Conservation (phyloP, 92 coral and sea anemone species). For the Pocillopora meandrina region DNA sequence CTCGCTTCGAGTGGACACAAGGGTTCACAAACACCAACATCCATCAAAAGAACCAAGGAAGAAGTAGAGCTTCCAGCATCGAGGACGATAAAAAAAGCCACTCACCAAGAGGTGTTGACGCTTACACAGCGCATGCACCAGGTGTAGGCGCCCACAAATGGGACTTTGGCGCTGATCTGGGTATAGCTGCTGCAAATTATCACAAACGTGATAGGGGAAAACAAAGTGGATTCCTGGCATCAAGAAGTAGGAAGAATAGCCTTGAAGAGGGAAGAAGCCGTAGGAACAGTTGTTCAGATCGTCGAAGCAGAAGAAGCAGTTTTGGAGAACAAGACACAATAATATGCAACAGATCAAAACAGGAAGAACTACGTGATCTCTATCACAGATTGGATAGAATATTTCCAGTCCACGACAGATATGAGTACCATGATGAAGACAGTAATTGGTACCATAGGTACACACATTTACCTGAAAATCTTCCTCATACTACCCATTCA, state of each 20-base stretch:
- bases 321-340: constrained; percentile 21
- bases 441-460: constrained; percentile 2
- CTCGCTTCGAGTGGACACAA: not conserved
- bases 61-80: constrained; percentile 39
- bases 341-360: constrained; percentile 4
- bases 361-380: constrained; percentile 31
- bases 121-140: constrained; percentile 3
- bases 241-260: constrained; percentile 5
- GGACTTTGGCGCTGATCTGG: not conserved
- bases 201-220: constrained; percentile 7
- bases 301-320: constrained; percentile 43
- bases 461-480: not conserved
- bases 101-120: constrained; percentile 3
- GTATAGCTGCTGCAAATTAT: not conserved
- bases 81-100: constrained; percentile 21
- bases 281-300: constrained; percentile 20
- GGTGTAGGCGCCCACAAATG: constrained; percentile 13
- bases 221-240: not conserved
- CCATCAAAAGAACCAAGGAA: constrained; percentile 9
- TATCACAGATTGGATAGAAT: constrained; percentile 18
- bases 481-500: constrained; percentile 14
- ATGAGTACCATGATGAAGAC: not conserved
- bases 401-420: constrained; percentile 7
- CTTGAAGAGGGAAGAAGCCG: constrained; percentile 35
- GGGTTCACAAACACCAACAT: not conserved